Base-by-base conservation (phyloP, 2,113 vertebrate genomes). In the Coreoperca whiteheadi region DNA sequence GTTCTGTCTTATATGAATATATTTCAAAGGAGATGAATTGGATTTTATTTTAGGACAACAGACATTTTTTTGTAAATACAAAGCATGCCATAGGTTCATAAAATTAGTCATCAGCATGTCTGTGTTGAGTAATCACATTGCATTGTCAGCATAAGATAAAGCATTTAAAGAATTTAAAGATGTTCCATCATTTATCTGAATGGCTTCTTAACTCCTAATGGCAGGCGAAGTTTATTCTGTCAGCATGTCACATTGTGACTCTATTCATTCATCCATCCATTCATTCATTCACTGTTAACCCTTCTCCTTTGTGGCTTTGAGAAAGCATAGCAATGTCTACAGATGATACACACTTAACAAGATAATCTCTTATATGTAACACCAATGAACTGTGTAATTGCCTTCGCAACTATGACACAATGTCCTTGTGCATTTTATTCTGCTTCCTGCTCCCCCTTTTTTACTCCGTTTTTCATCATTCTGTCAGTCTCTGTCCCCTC, bases 401-500 rank as follows among this genome's bases (percentile, higher is more conserved):
- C 60, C 11, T 9, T 71, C 57, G 50, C 48, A 50, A n/a, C 53
- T 39, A 34, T 54, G 14, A 7, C 51, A 71, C 43, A 28, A 15
- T 64, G 41, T 54, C 16, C 23, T 57, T 64, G n/a, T 54, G 69
- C 77, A 39, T 46, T 56, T 63, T 59, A 69, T 79, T 59, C 59
- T 34, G 8, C 37, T 65, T 79, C 66, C n/a, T 37, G 25, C 57
- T 11, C 39, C 46, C 39, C 8, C 32, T 43, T 57, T 80, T 43
- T 50, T 32, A 32, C 41, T 61, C n/a, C 34, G n/a, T 59, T 81
- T 75, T 82, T 63, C 39, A 51, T 30, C 57, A 87, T 67, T 78
- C 79, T 83, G 69, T 77, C 74, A 75, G 50, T 73, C 39, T 56
- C 50, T 64, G 56, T 84, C 66, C 50, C 61, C 65, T 82, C 81